phyloP scores from a whole-genome alignment of 2,888 invertebrate genomes.

The Drosophila percnosoma region DNA sequence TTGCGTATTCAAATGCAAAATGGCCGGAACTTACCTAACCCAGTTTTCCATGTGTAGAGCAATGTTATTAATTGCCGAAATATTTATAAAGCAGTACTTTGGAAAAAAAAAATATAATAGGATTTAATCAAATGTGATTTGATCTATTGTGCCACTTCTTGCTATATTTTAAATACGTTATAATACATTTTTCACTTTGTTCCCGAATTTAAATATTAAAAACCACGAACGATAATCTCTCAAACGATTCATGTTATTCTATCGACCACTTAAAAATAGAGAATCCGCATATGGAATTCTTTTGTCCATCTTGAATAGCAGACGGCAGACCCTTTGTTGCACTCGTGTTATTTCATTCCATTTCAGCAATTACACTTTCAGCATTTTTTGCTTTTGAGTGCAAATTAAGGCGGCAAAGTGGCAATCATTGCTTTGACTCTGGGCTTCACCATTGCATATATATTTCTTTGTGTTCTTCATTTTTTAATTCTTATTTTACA shows the following conservation, averaged over 20 bases:
- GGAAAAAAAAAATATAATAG: not conserved
- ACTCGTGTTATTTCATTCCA: not conserved
- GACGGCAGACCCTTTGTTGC: not conserved
- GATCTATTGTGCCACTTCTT: not conserved
- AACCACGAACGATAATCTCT: not conserved
- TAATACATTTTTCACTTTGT: not conserved
- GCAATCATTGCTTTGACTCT: conserved; percentile 51
- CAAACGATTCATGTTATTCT: not conserved
- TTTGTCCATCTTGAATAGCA: conserved; percentile 2
- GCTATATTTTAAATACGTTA: not conserved
- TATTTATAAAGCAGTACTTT: not conserved
- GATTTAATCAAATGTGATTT: not conserved
- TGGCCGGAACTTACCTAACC: not conserved
- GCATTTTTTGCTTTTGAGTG: conserved; percentile 7
- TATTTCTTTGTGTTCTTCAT: not conserved
- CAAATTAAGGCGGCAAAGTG: conserved; percentile 36
- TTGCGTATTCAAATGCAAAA: conserved; percentile 4
- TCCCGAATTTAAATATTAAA: not conserved
- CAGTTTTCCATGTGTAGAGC: not conserved
- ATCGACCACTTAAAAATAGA: not conserved
- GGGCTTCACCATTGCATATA: conserved; percentile 33
- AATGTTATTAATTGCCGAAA: not conserved
- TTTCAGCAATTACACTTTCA: conserved; percentile 2
- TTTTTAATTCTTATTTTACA: not conserved
- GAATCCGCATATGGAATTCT: not conserved